Evolutionary conservation across 1,140 invertebrate species (phyloP), one percentile per base, ranked within the genome.

Genomic region (Drosophila funebris): DNA sequence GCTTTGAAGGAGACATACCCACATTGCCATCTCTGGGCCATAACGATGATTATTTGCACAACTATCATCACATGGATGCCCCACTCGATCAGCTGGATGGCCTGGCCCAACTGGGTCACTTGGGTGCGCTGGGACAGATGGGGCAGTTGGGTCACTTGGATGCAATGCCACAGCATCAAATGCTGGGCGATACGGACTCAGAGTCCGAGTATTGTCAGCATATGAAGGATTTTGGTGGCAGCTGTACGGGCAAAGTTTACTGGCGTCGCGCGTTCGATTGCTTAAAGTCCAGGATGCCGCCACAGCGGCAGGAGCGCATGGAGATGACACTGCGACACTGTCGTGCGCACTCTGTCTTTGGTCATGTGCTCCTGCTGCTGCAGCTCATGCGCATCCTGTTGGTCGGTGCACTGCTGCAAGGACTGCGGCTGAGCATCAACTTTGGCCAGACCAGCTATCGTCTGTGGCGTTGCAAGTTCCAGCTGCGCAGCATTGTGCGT

Each of bases 401-500:
- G 1, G 6, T 11, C 7, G 39, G 11, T 5, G 14, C 5, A 0
- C 0, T 27, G 7, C 9, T 14, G 16, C n/a, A 18, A 0, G 16
- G 24, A 8, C 2, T 56, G 4, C 11, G 14, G 0, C 0, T 68
- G 5, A 13, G 20, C 3, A 0, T 14, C 0, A 16, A n/a, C 3
- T 18, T 52, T 6, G 31, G 52, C 3, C 37, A 60, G 24, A 5
- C 56, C n/a, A 68, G 66, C 46, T 57, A 72, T 6, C 48, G 62
- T 0, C 13, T 82, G 1, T 56, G 70, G 71, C 71, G 63, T 16
- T 53, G 41, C 50, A 72, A 72, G 31, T 87, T 66, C n/a, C 70
- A 76, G 31, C 14, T 82, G 58, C 82, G 82, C 46, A 68, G 31
- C 41, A 11, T 56, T 1, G 31, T 75, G 41, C 82, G 82, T 5